These are phyloP conservation scores for Capromys pilorides DNA, from an alignment of 2,797 vertebrate genomes.

Conservation along the genomic window DNA sequence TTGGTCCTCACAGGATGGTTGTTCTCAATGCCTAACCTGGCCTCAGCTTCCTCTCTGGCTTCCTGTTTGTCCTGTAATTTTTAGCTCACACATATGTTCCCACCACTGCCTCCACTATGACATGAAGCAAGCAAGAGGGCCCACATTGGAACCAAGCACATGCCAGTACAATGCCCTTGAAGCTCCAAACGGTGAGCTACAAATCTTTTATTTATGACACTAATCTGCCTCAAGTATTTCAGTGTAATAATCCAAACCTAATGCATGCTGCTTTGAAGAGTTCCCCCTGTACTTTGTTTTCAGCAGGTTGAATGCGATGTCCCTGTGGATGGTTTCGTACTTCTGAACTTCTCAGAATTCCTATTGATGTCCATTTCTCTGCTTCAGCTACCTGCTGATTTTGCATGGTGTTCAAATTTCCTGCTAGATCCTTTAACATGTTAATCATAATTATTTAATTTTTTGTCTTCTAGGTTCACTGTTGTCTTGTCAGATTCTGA, in stretches of 20 bases:
- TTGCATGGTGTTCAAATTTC: neutral
- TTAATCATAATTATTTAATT: neutral
- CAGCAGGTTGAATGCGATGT: neutral
- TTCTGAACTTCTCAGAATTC: conserved; percentile 9
- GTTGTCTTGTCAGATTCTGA: neutral
- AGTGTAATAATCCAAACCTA: neutral
- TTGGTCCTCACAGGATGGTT: neutral
- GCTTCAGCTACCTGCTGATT: neutral
- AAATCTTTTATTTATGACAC: neutral
- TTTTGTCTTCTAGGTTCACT: neutral
- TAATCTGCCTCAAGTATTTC: neutral
- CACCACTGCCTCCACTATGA: neutral
- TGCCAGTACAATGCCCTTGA: neutral
- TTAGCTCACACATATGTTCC: neutral
- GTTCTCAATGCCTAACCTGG: neutral
- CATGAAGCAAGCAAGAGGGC: neutral
- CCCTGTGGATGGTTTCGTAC: neutral
- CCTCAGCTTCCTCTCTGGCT: neutral
- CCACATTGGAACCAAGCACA: neutral
- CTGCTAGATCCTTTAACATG: neutral
- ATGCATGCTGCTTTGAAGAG: neutral
- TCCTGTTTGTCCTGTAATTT: neutral
- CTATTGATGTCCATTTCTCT: conserved; percentile 12
- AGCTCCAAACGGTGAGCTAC: neutral
- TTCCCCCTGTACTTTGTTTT: neutral